Conservation (phyloP, 2,888 invertebrate genomes). For the Calliopum simillimum region DNA sequence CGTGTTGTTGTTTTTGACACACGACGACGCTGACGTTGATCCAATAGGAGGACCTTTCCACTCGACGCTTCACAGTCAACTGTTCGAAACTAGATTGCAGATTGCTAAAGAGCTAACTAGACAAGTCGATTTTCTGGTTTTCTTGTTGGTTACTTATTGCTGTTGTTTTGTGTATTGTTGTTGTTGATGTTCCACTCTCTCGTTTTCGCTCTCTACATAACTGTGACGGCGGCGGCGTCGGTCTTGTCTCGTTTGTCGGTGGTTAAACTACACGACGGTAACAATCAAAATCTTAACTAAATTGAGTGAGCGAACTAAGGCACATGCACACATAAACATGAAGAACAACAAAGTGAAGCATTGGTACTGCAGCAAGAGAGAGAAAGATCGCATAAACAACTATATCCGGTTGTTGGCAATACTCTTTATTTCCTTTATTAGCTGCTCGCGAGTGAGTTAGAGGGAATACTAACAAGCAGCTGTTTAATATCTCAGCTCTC, state of each 20-base stretch:
- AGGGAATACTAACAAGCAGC: not conserved
- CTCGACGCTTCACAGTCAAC: conserved; percentile 67
- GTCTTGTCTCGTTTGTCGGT: conserved; percentile 61
- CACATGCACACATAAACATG: not conserved
- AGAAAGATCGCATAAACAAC: not conserved
- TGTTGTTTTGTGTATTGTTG: not conserved
- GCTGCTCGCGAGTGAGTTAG: too few relatives aligned
- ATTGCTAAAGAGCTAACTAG: conserved; percentile 63
- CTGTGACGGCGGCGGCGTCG: conserved; percentile 45
- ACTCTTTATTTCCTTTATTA: too few relatives aligned
- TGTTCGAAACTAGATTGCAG: conserved; percentile 68
- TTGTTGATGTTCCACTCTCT: conserved; percentile 43
- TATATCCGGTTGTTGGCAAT: too few relatives aligned
- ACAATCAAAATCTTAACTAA: conserved; percentile 51
- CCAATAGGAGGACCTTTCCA: conserved; percentile 62
- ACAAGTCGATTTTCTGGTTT: conserved; percentile 66
- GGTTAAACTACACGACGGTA: conserved; percentile 59
- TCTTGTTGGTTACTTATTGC: conserved; percentile 46
- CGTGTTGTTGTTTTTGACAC: conserved; percentile 39
- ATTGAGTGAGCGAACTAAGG: conserved; percentile 45
- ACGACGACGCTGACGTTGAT: conserved; percentile 52
- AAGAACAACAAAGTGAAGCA: too few relatives aligned
- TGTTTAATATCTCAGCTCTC: conserved; percentile 41
- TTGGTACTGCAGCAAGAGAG: not conserved
- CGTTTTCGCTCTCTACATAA: conserved; percentile 15